phyloP scores from a whole-genome alignment of 1,140 invertebrate species.

The Atopsyche davidsoni region DNA sequence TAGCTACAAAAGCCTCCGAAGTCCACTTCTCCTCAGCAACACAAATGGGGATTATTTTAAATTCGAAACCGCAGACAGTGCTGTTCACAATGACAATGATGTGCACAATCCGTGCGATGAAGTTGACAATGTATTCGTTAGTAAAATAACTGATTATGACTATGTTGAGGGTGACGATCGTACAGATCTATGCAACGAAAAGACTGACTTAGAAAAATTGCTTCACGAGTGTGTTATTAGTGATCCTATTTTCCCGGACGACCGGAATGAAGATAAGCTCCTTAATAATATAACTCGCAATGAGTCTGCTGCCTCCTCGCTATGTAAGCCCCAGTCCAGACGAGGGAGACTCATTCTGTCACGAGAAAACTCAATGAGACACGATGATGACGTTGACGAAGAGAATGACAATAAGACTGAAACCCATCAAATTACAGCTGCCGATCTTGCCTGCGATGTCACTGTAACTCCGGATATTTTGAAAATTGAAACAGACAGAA shows the following conservation, averaged over 20 bases:
- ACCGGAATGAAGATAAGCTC: conserved; percentile 9
- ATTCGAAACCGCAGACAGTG: background rate
- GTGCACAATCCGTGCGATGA: conserved; percentile 2
- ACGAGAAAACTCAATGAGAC: background rate
- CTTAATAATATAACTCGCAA: conserved; percentile 16
- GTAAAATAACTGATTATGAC: conserved; percentile 1
- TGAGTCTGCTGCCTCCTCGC: too few species aligned
- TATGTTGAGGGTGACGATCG: too few species aligned
- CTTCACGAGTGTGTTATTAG: conserved; percentile 9
- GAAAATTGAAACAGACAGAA: conserved; percentile 6
- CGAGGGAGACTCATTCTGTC: background rate
- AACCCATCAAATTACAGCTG: background rate
- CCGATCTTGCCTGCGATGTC: background rate
- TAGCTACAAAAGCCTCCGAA: conserved; percentile 16
- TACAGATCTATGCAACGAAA: conserved; percentile 8
- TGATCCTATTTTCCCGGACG: too few species aligned
- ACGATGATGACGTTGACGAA: conserved; percentile 2
- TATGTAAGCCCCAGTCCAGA: too few species aligned
- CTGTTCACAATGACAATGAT: conserved; percentile 11
- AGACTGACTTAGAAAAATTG: conserved; percentile 23
- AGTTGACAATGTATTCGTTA: conserved; percentile 11
- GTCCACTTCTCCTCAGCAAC: conserved; percentile 20
- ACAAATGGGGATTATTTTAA: background rate
- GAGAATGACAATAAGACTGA: conserved; percentile 20
- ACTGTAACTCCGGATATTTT: background rate